Conservation (phyloP, 2,888 invertebrate species). For the Aporophyla nigra region DNA sequence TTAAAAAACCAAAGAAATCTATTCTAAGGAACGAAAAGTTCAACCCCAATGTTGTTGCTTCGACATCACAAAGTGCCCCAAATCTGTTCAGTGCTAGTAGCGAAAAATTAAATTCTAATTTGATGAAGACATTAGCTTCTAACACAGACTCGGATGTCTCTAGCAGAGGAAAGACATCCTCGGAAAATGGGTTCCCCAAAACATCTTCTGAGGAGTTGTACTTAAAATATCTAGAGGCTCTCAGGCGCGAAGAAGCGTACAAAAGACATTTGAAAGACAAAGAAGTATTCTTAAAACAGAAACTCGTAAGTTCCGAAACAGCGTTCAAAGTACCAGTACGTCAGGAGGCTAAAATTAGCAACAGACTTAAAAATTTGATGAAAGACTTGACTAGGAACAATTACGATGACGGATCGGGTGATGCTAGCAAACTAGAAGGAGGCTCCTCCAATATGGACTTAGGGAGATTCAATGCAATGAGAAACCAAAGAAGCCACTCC, state of each 20-base stretch:
- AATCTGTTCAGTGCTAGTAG: conserved; percentile 80
- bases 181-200: conserved; percentile 77
- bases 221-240: conserved; percentile 84
- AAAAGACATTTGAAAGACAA: conserved; percentile 85
- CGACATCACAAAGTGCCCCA: conserved; percentile 87
- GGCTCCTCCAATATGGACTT: conserved; percentile 73
- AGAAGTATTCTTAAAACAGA: conserved; percentile 85
- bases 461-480: conserved; percentile 68
- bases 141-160: conserved; percentile 84
- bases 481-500: conserved; percentile 84
- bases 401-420: conserved; percentile 87
- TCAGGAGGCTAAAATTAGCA: conserved; percentile 73
- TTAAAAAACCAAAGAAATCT: conserved; percentile 82
- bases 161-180: conserved; percentile 79
- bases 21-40: conserved; percentile 85
- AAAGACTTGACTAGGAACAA: conserved; percentile 87
- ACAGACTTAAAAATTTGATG: conserved; percentile 82
- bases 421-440: conserved; percentile 86
- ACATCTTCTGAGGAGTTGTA: conserved; percentile 87
- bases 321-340: conserved; percentile 72
- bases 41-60: conserved; percentile 80
- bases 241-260: conserved; percentile 83
- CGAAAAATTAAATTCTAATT: conserved; percentile 64
- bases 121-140: conserved; percentile 71
- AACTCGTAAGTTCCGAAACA: conserved; percentile 80